Evolutionary conservation across 2,113 vertebrate genomes (phyloP).

Genomic region (Campylomormyrus tamandua): DNA sequence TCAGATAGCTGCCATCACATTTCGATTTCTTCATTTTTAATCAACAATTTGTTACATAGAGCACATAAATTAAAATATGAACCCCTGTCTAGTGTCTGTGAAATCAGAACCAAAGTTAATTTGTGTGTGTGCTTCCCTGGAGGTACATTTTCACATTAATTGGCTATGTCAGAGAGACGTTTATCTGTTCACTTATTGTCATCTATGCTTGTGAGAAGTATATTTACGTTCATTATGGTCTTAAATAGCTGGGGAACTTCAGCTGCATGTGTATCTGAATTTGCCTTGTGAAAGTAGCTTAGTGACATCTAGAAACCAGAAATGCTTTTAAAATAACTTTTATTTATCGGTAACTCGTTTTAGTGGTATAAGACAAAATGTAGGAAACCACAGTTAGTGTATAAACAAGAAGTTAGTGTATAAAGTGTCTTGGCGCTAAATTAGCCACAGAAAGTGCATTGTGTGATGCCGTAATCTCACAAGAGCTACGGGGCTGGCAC

Average conservation of each 20-base stretch:
- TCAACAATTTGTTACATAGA: not conserved
- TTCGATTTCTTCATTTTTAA: not conserved
- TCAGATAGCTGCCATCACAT: not conserved
- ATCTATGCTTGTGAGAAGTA: conserved; percentile 33
- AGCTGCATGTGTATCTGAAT: conserved; percentile 35
- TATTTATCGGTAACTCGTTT: not conserved
- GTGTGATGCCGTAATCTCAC: not conserved
- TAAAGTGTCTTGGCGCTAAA: not conserved
- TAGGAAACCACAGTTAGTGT: not conserved
- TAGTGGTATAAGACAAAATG: not conserved
- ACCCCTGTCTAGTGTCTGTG: conserved; percentile 27
- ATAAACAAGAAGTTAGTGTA: not conserved
- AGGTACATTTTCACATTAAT: conserved; percentile 46
- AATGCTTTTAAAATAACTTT: not conserved
- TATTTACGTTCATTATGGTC: conserved; percentile 41
- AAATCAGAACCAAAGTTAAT: conserved; percentile 40
- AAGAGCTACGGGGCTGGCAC: not conserved
- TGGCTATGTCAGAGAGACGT: conserved; percentile 43
- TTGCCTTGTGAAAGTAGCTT: conserved; percentile 29
- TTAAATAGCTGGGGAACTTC: conserved; percentile 37
- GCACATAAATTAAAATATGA: conserved; percentile 8
- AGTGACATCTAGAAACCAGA: conserved; percentile 23
- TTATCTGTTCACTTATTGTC: conserved; percentile 43
- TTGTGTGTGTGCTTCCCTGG: conserved; percentile 37
- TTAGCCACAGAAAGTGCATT: not conserved